Percentiles rank a stretch among this genome's conserved stretches.
phyloP scores from a whole-genome alignment of 2,113 vertebrate genomes.

The Eclectus roratus region DNA sequence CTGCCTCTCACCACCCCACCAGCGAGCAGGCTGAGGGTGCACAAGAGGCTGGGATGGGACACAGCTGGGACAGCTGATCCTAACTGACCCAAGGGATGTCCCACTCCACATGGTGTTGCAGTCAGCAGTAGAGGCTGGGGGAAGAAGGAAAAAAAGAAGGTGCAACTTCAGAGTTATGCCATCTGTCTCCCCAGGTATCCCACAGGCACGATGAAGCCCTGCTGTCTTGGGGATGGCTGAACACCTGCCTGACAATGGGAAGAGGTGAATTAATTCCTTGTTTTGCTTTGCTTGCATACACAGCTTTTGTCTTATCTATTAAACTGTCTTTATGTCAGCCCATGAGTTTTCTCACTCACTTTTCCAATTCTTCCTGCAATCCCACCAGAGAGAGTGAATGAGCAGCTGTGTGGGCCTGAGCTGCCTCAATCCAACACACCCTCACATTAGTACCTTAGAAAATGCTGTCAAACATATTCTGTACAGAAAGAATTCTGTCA shows the following conservation, averaged over 20 bases:
- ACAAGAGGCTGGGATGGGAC: not conserved
- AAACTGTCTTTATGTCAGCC: not conserved
- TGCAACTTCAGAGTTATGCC: fast-evolving
- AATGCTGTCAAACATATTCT: not conserved
- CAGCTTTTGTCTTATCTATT: not conserved
- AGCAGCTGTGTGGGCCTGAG: not conserved
- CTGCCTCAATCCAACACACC: not conserved
- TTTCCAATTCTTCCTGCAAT: not conserved
- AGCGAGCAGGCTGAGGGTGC: fast-evolving
- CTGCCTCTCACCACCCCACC: not conserved
- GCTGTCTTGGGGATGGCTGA: not conserved
- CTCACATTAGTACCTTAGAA: not conserved
- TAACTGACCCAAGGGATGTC: not conserved
- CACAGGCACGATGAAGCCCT: fast-evolving
- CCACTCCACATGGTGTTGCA: fast-evolving
- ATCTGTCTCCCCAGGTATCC: not conserved
- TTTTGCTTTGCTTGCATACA: fast-evolving
- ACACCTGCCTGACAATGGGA: not conserved
- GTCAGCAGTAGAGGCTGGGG: not conserved
- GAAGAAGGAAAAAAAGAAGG: not conserved
- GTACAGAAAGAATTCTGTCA: not conserved
- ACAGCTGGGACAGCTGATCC: not conserved
- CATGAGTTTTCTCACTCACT: not conserved
- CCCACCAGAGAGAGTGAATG: fast-evolving
- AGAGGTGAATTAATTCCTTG: not conserved